These are phyloP conservation scores for Alcedo atthis DNA, from an alignment of 2,797 vertebrate genomes.

Conservation along the genomic window DNA sequence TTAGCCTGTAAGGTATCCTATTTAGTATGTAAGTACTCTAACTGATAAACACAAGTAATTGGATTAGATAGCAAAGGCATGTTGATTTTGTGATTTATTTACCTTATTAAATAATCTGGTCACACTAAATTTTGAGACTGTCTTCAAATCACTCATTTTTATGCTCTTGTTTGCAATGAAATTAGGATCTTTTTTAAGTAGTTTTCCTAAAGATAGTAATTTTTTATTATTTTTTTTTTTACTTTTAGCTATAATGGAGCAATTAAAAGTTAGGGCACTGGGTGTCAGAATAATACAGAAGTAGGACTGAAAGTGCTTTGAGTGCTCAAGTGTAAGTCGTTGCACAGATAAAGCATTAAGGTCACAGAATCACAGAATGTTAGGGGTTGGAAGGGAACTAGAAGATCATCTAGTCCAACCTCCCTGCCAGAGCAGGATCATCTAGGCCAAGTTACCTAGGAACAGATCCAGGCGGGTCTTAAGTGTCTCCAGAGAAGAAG, in stretches of 20 bases:
- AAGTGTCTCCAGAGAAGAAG: too few relatives aligned
- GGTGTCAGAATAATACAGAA: background rate
- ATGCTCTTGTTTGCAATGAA: background rate
- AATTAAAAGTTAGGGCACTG: background rate
- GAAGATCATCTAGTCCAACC: too few relatives aligned
- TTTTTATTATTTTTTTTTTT: background rate
- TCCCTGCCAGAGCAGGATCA: too few relatives aligned
- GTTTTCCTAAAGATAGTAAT: background rate
- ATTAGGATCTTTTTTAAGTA: background rate
- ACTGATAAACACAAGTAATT: background rate
- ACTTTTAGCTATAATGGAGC: background rate
- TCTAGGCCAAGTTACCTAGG: too few relatives aligned
- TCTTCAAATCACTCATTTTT: background rate
- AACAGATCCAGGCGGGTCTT: too few relatives aligned
- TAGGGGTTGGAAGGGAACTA: too few relatives aligned
- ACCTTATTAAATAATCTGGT: background rate
- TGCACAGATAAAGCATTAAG: background rate
- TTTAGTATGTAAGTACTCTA: background rate
- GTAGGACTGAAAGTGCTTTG: background rate
- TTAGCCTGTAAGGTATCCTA: background rate
- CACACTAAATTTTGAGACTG: background rate
- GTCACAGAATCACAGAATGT: background rate
- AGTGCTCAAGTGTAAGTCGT: background rate
- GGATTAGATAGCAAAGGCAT: background rate
- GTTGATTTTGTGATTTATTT: background rate